Evolutionary conservation across 1,140 invertebrate genomes (phyloP).

Genomic region (Orchesella cincta): DNA sequence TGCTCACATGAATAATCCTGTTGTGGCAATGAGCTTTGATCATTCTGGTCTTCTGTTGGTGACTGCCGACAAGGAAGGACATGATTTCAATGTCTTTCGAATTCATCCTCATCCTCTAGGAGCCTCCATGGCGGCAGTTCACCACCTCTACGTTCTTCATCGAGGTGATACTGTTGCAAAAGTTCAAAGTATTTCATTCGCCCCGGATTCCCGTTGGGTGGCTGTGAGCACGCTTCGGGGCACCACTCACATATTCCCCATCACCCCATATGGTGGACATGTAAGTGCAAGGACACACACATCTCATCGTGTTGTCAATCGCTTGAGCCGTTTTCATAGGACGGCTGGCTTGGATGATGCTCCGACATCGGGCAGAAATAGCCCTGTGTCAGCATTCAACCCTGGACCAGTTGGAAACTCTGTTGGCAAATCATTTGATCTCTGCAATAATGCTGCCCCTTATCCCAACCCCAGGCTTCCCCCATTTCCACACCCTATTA

Average conservation of each 20-base stretch:
- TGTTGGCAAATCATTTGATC: conserved; percentile 51
- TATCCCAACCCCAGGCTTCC: conserved; percentile 85
- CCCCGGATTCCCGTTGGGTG: conserved; percentile 91
- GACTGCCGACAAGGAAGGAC: conserved; percentile 89
- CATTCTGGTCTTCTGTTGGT: conserved; percentile 86
- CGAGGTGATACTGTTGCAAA: conserved; percentile 69
- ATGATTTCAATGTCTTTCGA: conserved; percentile 94
- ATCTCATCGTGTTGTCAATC: conserved; percentile 89
- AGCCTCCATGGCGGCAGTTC: conserved; percentile 82
- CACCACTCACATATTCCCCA: conserved; percentile 95
- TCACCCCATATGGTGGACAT: conserved; percentile 93
- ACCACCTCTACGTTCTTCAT: conserved; percentile 94
- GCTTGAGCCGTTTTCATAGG: conserved; percentile 89
- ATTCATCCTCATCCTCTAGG: conserved; percentile 90
- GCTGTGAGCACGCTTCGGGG: conserved; percentile 91
- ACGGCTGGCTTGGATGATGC: conserved; percentile 81
- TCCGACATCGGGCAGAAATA: conserved; percentile 70
- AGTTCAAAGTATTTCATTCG: conserved; percentile 81
- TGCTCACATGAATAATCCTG: conserved; percentile 82
- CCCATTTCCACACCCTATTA: conserved; percentile 81
- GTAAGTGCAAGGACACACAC: conserved; percentile 90
- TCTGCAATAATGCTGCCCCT: conserved; percentile 63
- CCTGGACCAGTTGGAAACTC: conserved; percentile 51
- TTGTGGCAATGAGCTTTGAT: conserved; percentile 89
- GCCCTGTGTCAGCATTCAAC: conserved; percentile 69